Evolutionary conservation across 2,797 vertebrate genomes (phyloP), one percentile per base, ranked within the genome.

Genomic region (Holocentrus rufus): DNA sequence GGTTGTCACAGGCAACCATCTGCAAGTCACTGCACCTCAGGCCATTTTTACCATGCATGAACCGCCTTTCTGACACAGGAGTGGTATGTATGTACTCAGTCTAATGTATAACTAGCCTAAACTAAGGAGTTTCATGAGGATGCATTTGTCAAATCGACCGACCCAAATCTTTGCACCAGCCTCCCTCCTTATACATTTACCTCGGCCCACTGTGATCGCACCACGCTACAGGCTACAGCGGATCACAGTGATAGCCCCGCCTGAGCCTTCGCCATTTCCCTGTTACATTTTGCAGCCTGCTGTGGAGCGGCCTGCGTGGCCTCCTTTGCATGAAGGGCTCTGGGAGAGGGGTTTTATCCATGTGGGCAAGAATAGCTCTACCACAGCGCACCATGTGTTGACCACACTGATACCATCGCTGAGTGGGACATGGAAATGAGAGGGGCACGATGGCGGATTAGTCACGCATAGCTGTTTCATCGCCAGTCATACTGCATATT

Each of bases 21-120:
- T 61, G 20, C 47, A 39, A 39, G 36, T 39, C 39, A 34, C 47
- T 36, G 30, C n/a, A 65, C 52, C 34, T 59, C n/a, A 65, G 46
- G 31, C 20, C 50, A 49, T 54, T 44, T 31, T 3, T n/a, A 31
- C 30, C 30, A 31, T 31, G 30, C 7, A 7, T 31, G 30, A 31
- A 31, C 30, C 8, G 18, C 60, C 3, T 30, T 2, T 61, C 23
- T 17, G 6, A 62, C 18, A 30, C 34, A 31, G 30, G 30, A 31
- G 30, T 31, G 9, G 9, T 39, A 39, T 39, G 36, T 10, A 39
- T 39, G 9, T 39, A 39, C 36, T 34, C 31, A 34, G 31, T 34
- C 8, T 8, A 34, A 34, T 44, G 42, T 9, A 44, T n/a, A n/a
- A n/a, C n/a, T n/a, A n/a, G n/a, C n/a, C n/a, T n/a, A n/a, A n/a